Percentiles rank a stretch among this genome's conserved stretches.
Evolutionary conservation across 2,113 vertebrate genomes (phyloP).

Genomic region (Myiozetetes cayanensis): DNA sequence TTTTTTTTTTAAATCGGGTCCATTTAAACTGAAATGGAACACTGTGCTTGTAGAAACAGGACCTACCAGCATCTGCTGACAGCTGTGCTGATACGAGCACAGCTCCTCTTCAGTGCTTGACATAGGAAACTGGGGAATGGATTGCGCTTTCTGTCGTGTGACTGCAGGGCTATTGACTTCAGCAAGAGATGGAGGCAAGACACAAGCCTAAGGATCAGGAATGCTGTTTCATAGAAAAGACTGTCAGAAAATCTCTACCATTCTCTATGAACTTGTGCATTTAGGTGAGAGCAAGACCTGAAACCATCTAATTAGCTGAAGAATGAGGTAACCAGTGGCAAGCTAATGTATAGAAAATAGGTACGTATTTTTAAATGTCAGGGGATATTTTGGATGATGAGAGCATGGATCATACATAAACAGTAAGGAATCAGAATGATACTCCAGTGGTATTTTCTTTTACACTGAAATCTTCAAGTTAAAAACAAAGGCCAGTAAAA

Average conservation of each 20-base stretch:
- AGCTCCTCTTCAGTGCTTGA: neutral
- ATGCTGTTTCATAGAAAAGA: neutral
- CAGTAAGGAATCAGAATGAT: neutral
- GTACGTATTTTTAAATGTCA: neutral
- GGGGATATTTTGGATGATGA: neutral
- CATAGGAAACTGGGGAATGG: neutral
- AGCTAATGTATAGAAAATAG: neutral
- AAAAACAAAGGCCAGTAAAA: constrained; percentile 1
- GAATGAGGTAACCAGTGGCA: neutral
- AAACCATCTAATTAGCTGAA: neutral
- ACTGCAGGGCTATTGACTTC: neutral
- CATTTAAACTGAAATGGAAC: neutral
- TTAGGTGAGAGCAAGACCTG: neutral
- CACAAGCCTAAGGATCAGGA: neutral
- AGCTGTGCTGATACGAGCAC: neutral
- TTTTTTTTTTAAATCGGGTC: neutral
- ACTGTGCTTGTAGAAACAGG: neutral
- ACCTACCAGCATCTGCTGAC: constrained; percentile 25
- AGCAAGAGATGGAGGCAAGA: neutral
- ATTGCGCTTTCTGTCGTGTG: neutral
- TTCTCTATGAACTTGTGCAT: neutral
- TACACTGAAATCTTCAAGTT: neutral
- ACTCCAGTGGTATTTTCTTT: neutral
- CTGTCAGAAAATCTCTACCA: neutral
- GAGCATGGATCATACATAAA: neutral